A percentile compares a stretch with the other conserved stretches of the same genome.
Conservation (phyloP, 2,888 invertebrate species). For the Hirudinaria manillensis region DNA sequence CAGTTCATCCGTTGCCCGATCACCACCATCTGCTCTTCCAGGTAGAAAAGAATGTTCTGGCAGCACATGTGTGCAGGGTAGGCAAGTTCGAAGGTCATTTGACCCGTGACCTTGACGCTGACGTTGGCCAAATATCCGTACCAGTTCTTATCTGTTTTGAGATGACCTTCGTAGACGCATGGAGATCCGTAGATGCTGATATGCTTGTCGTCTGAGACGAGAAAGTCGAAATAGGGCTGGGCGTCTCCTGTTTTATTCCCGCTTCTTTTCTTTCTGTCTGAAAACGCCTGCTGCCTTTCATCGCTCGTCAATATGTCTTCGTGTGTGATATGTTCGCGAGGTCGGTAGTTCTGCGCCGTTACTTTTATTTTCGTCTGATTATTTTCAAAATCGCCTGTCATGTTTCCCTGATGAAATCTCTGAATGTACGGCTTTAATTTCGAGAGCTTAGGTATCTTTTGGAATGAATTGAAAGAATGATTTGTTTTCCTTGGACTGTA, state of each 20-base stretch:
- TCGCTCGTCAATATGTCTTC: neutral
- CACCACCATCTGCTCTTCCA: slow-evolving; percentile 37
- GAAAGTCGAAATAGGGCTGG: slow-evolving; percentile 15
- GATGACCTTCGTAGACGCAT: slow-evolving; percentile 38
- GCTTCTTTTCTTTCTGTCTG: no score
- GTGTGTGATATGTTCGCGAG: slow-evolving; percentile 4
- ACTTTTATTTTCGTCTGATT: neutral
- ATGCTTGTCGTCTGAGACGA: slow-evolving; percentile 10
- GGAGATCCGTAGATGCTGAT: slow-evolving; percentile 32
- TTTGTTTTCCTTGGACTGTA: neutral
- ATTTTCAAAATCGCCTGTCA: neutral
- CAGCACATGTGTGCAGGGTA: slow-evolving; percentile 40
- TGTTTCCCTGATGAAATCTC: neutral
- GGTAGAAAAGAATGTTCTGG: slow-evolving; percentile 39
- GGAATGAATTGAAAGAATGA: neutral
- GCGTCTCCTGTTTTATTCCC: neutral
- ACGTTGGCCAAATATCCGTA: slow-evolving; percentile 40
- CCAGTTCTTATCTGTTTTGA: slow-evolving; percentile 38
- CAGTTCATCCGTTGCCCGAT: slow-evolving; percentile 39
- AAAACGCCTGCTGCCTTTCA: neutral
- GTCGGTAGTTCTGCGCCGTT: neutral
- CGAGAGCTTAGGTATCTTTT: no score
- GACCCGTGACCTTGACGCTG: slow-evolving; percentile 35
- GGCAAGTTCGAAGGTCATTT: slow-evolving; percentile 36
- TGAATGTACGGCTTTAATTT: neutral